Evolutionary conservation across 2,888 invertebrate species (phyloP).

Genomic region (Scrobipalpa costella): DNA sequence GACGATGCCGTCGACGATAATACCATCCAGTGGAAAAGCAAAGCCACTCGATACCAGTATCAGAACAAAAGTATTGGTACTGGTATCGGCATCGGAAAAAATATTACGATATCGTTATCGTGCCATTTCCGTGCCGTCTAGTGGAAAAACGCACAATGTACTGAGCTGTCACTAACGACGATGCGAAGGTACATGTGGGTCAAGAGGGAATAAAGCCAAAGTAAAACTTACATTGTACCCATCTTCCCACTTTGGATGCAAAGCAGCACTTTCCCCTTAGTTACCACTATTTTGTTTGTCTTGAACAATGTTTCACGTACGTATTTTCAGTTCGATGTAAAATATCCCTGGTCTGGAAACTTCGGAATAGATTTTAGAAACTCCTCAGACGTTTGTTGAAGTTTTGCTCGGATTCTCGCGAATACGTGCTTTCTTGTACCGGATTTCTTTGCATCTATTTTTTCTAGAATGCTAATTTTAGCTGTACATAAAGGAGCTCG

Average conservation of each 20-base stretch:
- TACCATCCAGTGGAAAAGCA: no score
- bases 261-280: constrained; percentile 27
- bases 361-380: constrained; percentile 44
- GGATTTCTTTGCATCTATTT: constrained; percentile 28
- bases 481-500: constrained; percentile 14
- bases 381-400: constrained; percentile 42
- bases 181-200: constrained; percentile 11
- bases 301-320: constrained; percentile 36
- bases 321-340: constrained; percentile 37
- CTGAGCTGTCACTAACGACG: constrained; percentile 21
- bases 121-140: no score
- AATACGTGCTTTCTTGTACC: constrained; percentile 39
- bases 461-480: constrained; percentile 28
- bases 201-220: constrained; percentile 23
- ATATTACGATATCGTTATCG: no score
- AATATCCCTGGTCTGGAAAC: constrained; percentile 43
- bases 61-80: no score
- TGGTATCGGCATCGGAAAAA: no score
- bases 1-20: no score
- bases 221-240: constrained; percentile 25
- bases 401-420: constrained; percentile 43
- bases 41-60: no score
- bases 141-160: no score
- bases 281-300: constrained; percentile 34
- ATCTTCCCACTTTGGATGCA: constrained; percentile 25